Percentiles rank a stretch among this genome's conserved stretches.
Conservation (phyloP, 1,140 invertebrate species). For the Oncopodura yosiiana region DNA sequence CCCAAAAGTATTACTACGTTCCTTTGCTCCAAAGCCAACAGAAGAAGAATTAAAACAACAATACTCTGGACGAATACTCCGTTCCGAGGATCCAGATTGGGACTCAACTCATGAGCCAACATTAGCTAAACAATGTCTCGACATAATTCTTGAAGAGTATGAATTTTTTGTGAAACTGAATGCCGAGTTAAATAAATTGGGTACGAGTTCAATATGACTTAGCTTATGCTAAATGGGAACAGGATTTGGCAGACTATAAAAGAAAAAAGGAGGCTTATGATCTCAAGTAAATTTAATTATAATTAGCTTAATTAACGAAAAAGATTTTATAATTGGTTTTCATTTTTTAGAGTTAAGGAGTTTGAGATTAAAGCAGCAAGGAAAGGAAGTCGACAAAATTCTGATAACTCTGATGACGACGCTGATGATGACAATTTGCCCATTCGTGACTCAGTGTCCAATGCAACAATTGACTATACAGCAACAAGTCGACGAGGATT, state of each 20-base stretch:
- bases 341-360: neutral
- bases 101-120: conserved; percentile 4
- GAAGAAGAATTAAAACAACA: conserved; percentile 14
- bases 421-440: conserved; percentile 2
- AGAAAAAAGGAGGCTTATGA: neutral
- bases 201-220: neutral
- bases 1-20: conserved; percentile 26
- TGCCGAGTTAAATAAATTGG: conserved; percentile 11
- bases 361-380: neutral
- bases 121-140: conserved; percentile 9
- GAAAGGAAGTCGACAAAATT: neutral
- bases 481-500: too few relatives aligned
- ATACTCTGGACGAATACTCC: conserved; percentile 19
- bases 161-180: conserved; percentile 16
- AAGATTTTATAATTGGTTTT: too few relatives aligned
- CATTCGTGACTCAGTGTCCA: too few relatives aligned
- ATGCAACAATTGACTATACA: too few relatives aligned
- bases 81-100: conserved; percentile 31
- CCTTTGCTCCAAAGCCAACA: conserved; percentile 13
- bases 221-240: conserved; percentile 16
- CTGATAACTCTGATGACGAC: neutral
- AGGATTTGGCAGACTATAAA: conserved; percentile 10
- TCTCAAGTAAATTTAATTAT: neutral
- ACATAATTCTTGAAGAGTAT: conserved; percentile 23
- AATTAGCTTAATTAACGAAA: too few relatives aligned